These are phyloP conservation scores for Sicus ferrugineus DNA, from an alignment of 2,888 invertebrate genomes.

Conservation along the genomic window DNA sequence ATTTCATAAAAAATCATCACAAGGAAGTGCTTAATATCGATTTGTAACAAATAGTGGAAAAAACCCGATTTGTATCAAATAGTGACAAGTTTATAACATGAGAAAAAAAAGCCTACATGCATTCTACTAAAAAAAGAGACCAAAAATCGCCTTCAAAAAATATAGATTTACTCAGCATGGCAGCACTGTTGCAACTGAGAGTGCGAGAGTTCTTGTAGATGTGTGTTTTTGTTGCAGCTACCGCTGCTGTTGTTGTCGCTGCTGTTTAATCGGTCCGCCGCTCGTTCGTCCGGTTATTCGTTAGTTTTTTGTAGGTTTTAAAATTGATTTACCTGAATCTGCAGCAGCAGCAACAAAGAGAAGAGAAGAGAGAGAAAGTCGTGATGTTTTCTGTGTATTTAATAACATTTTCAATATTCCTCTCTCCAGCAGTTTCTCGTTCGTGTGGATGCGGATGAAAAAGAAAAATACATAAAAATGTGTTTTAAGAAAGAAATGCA, in stretches of 20 bases:
- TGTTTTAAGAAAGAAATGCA: not conserved
- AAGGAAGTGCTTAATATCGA: no score
- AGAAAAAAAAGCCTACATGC: no score
- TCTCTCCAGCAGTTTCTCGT: constrained; percentile 3
- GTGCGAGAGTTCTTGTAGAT: constrained; percentile 6
- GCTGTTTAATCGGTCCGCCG: constrained; percentile 21
- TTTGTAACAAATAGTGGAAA: no score
- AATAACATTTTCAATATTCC: constrained; percentile 20
- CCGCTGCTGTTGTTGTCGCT: constrained; percentile 32
- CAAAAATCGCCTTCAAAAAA: constrained; percentile 25
- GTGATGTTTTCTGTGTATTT: constrained; percentile 19
- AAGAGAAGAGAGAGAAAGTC: constrained; percentile 50
- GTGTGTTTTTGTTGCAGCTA: constrained; percentile 1
- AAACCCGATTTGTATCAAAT: no score
- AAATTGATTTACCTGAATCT: constrained; percentile 53
- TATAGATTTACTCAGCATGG: no score
- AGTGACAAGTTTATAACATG: no score
- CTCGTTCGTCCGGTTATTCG: constrained; percentile 32
- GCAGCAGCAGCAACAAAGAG: constrained; percentile 34
- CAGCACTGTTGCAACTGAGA: constrained; percentile 19
- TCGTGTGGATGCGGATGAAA: not conserved
- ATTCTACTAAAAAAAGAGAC: no score
- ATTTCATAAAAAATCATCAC: no score
- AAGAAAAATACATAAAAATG: not conserved
- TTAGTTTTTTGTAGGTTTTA: constrained; percentile 47